Evolutionary conservation across 2,888 invertebrate genomes (phyloP), one percentile per base, ranked within the genome.

Genomic region (Dysmachus trigonus): DNA sequence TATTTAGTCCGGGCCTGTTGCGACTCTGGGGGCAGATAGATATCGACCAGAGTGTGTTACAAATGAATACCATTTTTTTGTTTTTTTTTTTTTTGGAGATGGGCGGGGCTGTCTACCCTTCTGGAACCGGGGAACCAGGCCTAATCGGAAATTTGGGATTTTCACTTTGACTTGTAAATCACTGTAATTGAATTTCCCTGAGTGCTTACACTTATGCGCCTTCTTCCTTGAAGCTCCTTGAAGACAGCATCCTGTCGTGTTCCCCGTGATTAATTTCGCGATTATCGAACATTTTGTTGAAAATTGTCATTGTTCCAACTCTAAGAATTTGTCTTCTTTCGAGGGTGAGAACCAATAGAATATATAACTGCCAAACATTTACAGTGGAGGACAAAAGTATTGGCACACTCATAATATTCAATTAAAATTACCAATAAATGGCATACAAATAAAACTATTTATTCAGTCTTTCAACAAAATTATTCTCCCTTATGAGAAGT

Each of bases 41-140:
- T 81, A 81, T 81, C 81, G 81, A 81, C 81, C 81, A 79, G 22
- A 51, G 62, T 81, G 53, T 81, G 81, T 81, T 81, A 81, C 62
- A 81, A 81, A 81, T 81, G 81, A 81, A 81, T 81, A 77, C 53
- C 81, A 53, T 81, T 81, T 81, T 81, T 81, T 33, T n/a, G n/a
- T n/a, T n/a, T n/a, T n/a, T n/a, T 81, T 81, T 81, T 62, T 81
- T 81, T n/a, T 41, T 62, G 47, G 33, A 81, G 33, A 10, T 22
- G 31, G 13, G 30, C 2, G 10, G 13, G 18, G 22, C 15, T 15
- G 15, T 18, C 13, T 10, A 31, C 47, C 31, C 81, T 62, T 81
- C 53, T 81, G 18, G 8, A 15, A 15, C 10, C n/a, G 38, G 81
- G 33, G 33, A 13, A 53, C 41, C 53, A 41, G 15, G 53, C n/a